Percentiles rank a stretch among this genome's conserved stretches.
These are phyloP conservation scores for Rhaphigaster nebulosa DNA, from an alignment of 2,888 invertebrate genomes.

Conservation along the genomic window DNA sequence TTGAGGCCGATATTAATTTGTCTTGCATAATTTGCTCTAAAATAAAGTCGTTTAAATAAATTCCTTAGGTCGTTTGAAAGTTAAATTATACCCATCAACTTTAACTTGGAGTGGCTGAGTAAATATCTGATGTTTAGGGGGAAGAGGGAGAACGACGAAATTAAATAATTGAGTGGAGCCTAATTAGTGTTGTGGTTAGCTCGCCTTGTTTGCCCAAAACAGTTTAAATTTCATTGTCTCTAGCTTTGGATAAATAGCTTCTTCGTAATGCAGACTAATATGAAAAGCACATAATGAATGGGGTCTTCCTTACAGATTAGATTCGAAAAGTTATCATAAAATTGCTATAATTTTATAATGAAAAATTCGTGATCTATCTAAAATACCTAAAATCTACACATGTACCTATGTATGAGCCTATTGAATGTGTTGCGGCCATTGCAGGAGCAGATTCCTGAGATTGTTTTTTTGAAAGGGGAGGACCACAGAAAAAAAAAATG, in stretches of 20 bases:
- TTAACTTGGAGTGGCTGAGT: background rate
- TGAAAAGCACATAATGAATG: background rate
- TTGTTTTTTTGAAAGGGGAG: no score
- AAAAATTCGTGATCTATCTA: background rate
- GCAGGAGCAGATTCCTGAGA: no score
- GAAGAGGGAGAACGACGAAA: background rate
- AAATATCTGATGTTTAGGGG: slow-evolving; percentile 12
- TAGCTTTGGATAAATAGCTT: slow-evolving; percentile 8
- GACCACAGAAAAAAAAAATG: no score
- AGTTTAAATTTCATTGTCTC: slow-evolving; percentile 1
- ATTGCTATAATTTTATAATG: background rate
- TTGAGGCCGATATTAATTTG: slow-evolving; percentile 38
- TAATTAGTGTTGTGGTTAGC: slow-evolving; percentile 7
- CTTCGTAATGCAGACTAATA: background rate
- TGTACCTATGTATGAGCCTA: no score
- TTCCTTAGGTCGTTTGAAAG: slow-evolving; percentile 4
- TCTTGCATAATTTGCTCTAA: slow-evolving; percentile 32
- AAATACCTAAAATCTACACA: no score
- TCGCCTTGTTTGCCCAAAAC: background rate
- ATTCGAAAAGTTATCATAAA: background rate
- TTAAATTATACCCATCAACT: slow-evolving; percentile 41
- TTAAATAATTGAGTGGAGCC: background rate
- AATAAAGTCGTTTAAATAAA: slow-evolving; percentile 35
- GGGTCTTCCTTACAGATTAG: background rate
- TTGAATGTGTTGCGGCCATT: no score